Evolutionary conservation across 1,140 invertebrate species (phyloP).

Genomic region (Drosophila littoralis): DNA sequence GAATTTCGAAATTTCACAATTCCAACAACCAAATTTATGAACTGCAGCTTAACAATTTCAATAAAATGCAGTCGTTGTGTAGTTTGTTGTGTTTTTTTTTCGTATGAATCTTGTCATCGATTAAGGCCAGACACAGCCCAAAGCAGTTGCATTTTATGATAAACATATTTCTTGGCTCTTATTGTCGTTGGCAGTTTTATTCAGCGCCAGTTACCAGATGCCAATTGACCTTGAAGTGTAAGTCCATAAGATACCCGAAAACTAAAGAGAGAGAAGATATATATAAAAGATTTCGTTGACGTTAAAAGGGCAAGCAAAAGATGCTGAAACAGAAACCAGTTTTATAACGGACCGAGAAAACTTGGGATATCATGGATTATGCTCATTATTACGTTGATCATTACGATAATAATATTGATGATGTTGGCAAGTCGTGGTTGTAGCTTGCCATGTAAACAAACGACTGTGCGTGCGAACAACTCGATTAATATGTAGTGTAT

Average conservation of each 20-base stretch:
- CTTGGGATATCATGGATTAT: slow-evolving; percentile 13
- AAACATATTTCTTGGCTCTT: slow-evolving; percentile 42
- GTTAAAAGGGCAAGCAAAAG: slow-evolving; percentile 45
- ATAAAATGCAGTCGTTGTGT: slow-evolving; percentile 35
- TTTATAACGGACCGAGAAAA: slow-evolving; percentile 43
- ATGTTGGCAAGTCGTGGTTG: slow-evolving; percentile 21
- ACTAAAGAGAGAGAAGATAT: slow-evolving; percentile 5
- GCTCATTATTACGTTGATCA: slow-evolving; percentile 34
- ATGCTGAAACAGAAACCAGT: slow-evolving; percentile 38
- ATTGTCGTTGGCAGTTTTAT: slow-evolving; percentile 29
- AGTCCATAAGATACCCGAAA: slow-evolving; percentile 22
- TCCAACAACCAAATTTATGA: slow-evolving; percentile 19
- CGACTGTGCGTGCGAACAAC: slow-evolving; percentile 70
- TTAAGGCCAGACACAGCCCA: slow-evolving; percentile 67
- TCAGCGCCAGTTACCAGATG: slow-evolving; percentile 40
- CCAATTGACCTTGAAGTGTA: slow-evolving; percentile 68
- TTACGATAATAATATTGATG: slow-evolving; percentile 27
- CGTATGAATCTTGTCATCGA: slow-evolving; percentile 53
- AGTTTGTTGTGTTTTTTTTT: not conserved
- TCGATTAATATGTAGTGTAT: slow-evolving; percentile 66
- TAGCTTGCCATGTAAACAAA: slow-evolving; percentile 66
- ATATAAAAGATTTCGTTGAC: slow-evolving; percentile 24
- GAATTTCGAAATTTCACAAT: slow-evolving; percentile 22
- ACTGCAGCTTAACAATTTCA: slow-evolving; percentile 47
- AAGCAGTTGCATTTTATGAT: slow-evolving; percentile 67